These are phyloP conservation scores for Schizotus pectinicornis DNA, from an alignment of 2,888 invertebrate species.

Conservation along the genomic window DNA sequence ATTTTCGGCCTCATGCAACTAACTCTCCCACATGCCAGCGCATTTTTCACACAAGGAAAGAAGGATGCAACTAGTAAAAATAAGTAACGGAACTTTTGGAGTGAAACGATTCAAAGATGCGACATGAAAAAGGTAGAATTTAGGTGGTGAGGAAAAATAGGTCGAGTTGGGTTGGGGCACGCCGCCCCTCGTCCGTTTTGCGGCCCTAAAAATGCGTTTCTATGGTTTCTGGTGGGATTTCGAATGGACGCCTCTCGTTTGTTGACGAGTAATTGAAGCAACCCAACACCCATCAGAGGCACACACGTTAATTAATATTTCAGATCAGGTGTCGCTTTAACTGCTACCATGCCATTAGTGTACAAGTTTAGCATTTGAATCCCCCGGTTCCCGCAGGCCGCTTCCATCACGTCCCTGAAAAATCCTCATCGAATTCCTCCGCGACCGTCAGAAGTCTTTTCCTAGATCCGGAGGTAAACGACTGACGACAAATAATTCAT, in stretches of 20 bases:
- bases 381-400: slow-evolving; percentile 3
- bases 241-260: background rate
- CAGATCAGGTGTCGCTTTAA: slow-evolving; percentile 13
- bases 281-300: slow-evolving; percentile 9
- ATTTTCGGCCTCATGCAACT: too few species aligned
- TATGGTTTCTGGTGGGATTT: background rate
- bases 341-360: background rate
- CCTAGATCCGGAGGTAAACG: slow-evolving; percentile 13
- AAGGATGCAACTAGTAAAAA: too few species aligned
- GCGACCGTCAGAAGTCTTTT: slow-evolving; percentile 15
- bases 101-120: too few species aligned
- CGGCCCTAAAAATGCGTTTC: too few species aligned
- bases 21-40: too few species aligned
- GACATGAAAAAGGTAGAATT: too few species aligned
- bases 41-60: too few species aligned
- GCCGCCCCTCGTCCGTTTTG: too few species aligned
- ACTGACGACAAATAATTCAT: slow-evolving; percentile 14
- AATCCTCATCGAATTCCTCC: slow-evolving; percentile 17
- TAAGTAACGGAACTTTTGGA: too few species aligned
- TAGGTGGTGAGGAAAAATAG: too few species aligned
- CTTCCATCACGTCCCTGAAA: slow-evolving; percentile 15
- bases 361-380: slow-evolving; percentile 4
- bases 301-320: slow-evolving; percentile 20
- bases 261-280: slow-evolving; percentile 21
- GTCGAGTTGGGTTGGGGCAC: too few species aligned